Conservation (phyloP, 2,113 vertebrate genomes). For the Rissa tridactyla region DNA sequence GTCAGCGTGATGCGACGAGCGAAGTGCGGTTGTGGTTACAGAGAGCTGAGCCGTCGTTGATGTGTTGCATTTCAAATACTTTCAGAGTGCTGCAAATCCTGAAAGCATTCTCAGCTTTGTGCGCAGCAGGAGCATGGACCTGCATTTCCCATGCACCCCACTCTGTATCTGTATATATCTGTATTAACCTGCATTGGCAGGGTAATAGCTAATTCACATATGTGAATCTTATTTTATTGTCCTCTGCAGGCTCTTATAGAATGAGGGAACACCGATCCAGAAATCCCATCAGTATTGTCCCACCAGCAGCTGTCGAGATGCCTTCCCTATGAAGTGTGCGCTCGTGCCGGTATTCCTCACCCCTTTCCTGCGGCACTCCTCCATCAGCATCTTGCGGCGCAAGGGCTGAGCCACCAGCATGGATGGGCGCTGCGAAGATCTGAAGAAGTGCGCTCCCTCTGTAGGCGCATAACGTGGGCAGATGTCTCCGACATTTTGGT, state of each 20-base stretch:
- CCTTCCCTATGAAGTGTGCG: neutral
- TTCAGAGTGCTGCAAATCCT: neutral
- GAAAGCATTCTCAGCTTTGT: neutral
- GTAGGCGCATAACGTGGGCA: neutral
- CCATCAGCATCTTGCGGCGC: neutral
- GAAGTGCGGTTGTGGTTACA: neutral
- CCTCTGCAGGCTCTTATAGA: neutral
- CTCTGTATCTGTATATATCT: neutral
- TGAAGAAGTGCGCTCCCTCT: neutral
- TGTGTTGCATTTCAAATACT: neutral
- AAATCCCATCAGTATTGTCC: neutral
- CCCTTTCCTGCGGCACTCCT: neutral
- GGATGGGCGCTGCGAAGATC: neutral
- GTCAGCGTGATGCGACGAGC: neutral
- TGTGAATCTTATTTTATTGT: neutral
- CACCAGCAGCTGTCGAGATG: neutral
- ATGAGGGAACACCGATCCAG: neutral
- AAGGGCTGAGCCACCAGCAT: neutral
- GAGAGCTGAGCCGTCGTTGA: neutral
- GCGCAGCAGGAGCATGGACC: neutral
- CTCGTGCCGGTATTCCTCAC: neutral
- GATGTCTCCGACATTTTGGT: neutral
- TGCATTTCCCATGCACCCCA: neutral
- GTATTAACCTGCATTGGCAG: neutral
- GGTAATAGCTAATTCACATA: neutral